Percentiles rank a stretch among this genome's conserved stretches.
Conservation (phyloP, 2,797 vertebrate genomes). For the Cetoscarus ocellatus region DNA sequence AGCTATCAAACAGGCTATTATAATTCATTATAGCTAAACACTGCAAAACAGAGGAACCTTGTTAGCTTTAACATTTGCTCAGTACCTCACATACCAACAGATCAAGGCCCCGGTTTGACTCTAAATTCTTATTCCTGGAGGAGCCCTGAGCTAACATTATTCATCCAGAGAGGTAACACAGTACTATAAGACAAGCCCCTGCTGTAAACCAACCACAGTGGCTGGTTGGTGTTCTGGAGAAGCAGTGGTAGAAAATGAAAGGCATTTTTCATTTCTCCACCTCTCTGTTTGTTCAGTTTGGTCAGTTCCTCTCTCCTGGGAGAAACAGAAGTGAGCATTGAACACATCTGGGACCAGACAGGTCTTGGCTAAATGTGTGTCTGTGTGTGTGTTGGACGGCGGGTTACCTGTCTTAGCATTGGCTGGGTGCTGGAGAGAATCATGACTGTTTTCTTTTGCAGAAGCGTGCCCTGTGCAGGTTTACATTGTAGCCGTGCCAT, state of each 20-base stretch:
- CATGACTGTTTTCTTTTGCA: constrained; percentile 76
- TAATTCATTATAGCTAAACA: too few relatives aligned
- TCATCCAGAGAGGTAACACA: constrained; percentile 18
- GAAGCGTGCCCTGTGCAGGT: constrained; percentile 70
- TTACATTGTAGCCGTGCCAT: constrained; percentile 76
- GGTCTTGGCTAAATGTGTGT: constrained; percentile 22
- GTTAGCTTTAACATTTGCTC: background rate
- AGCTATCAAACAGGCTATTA: too few relatives aligned
- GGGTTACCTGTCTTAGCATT: constrained; percentile 24
- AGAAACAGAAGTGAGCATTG: constrained; percentile 45
- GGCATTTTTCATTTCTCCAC: constrained; percentile 51
- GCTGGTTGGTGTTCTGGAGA: constrained; percentile 20
- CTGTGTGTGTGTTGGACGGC: constrained; percentile 27
- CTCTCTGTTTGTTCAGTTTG: constrained; percentile 54
- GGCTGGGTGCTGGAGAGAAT: constrained; percentile 67
- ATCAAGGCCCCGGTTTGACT: background rate
- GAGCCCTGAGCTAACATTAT: constrained; percentile 16
- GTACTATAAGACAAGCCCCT: constrained; percentile 13
- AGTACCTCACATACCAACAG: background rate
- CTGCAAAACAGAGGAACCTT: background rate
- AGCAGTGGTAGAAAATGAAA: constrained; percentile 29
- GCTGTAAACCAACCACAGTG: constrained; percentile 28
- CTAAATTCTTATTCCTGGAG: background rate
- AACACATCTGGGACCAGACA: constrained; percentile 59
- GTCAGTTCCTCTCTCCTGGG: constrained; percentile 34